Percentiles rank a stretch among this genome's conserved stretches.
Conservation (phyloP, 2,113 vertebrate genomes). For the Calyptommatus sinebrachiatus region DNA sequence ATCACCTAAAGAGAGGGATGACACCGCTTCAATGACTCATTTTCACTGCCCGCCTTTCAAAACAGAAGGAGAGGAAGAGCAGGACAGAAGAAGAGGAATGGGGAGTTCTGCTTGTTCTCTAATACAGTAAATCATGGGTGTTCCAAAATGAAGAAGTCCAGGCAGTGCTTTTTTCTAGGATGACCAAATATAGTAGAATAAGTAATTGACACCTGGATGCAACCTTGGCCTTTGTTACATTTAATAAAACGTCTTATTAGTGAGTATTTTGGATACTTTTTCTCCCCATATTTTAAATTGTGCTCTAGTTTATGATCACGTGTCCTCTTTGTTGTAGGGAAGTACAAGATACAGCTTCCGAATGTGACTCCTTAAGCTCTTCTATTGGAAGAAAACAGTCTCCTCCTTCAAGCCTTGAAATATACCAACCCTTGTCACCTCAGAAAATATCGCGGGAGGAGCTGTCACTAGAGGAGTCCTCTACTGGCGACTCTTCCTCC, state of each 20-base stretch:
- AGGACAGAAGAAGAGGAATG: neutral
- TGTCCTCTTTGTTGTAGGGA: conserved; percentile 75
- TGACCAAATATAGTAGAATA: too few relatives aligned
- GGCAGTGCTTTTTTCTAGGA: too few relatives aligned
- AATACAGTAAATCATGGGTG: too few relatives aligned
- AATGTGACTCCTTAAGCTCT: conserved; percentile 90
- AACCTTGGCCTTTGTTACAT: neutral
- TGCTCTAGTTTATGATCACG: neutral
- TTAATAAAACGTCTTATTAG: too few relatives aligned
- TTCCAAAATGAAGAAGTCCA: too few relatives aligned
- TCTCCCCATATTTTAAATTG: too few relatives aligned
- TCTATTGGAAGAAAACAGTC: conserved; percentile 83
- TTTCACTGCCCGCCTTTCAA: too few relatives aligned
- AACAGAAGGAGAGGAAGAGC: too few relatives aligned
- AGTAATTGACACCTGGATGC: too few relatives aligned
- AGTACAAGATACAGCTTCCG: conserved; percentile 82
- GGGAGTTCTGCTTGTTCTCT: too few relatives aligned
- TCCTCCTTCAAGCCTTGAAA: conserved; percentile 77
- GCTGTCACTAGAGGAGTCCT: conserved; percentile 79
- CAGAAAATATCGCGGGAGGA: conserved; percentile 90
- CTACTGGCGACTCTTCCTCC: conserved; percentile 76
- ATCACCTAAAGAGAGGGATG: too few relatives aligned
- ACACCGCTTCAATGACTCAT: too few relatives aligned
- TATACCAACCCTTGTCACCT: conserved; percentile 80
- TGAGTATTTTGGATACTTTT: neutral